A percentile compares a stretch with the other conserved stretches of the same genome.
phyloP scores from a whole-genome alignment of 2,888 invertebrate genomes.

The Zaprionus obscuricornis region DNA sequence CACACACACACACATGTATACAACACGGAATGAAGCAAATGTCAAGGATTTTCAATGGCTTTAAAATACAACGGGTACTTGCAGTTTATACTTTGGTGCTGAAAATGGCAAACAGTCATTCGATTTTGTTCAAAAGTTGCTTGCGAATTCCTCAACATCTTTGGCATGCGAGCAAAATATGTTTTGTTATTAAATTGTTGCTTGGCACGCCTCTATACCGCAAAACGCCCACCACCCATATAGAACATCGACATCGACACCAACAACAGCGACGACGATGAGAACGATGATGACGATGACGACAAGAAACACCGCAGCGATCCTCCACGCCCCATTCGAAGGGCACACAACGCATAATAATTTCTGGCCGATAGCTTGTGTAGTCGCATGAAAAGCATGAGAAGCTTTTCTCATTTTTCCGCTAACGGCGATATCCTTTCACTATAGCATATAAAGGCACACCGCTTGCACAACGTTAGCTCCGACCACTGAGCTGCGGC shows the following conservation, averaged over 20 bases:
- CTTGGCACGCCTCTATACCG: conserved; percentile 47
- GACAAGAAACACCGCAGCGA: conserved; percentile 7
- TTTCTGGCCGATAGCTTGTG: conserved; percentile 60
- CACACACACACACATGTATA: conserved; percentile 7
- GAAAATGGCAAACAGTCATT: conserved; percentile 29
- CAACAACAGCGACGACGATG: background rate
- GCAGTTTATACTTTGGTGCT: too few relatives aligned
- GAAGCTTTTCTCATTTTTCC: too few relatives aligned
- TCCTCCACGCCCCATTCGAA: background rate
- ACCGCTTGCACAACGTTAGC: conserved; percentile 6
- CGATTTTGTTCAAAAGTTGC: conserved; percentile 44
- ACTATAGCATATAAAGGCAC: conserved; percentile 31
- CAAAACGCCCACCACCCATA: conserved; percentile 19
- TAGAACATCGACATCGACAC: too few relatives aligned
- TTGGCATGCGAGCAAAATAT: conserved; percentile 76
- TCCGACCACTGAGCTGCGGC: conserved; percentile 28
- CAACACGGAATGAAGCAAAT: conserved; percentile 36
- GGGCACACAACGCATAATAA: conserved; percentile 69
- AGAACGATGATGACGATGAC: too few relatives aligned
- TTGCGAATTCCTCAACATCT: conserved; percentile 64
- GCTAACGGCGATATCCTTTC: conserved; percentile 49
- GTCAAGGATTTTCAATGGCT: conserved; percentile 56
- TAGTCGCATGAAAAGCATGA: conserved; percentile 37
- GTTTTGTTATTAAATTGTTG: conserved; percentile 78
- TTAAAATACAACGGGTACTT: too few relatives aligned